phyloP scores from a whole-genome alignment of 2,888 invertebrate species.

The Zygothrica quintamaculata region DNA sequence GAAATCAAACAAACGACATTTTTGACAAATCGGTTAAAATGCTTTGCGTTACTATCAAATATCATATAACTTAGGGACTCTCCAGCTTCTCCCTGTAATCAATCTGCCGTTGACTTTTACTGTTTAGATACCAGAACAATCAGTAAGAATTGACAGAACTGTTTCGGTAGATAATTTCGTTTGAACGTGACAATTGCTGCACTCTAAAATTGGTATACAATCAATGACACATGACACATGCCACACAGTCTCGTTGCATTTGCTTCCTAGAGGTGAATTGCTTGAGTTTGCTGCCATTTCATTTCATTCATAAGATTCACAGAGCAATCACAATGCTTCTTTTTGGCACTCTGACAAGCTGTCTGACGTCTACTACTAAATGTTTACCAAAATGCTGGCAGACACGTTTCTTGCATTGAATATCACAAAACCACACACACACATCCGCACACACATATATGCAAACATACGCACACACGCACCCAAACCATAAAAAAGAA shows the following conservation, averaged over 20 bases:
- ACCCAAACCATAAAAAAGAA: constrained; percentile 2
- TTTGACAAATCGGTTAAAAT: too few species aligned
- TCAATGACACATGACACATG: constrained; percentile 55
- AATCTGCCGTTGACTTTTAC: constrained; percentile 11
- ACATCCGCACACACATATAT: not conserved
- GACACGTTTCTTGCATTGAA: constrained; percentile 73
- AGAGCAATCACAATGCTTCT: constrained; percentile 25
- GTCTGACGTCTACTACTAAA: constrained; percentile 66
- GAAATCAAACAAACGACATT: not conserved
- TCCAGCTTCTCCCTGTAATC: too few species aligned
- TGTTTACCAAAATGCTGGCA: constrained; percentile 51
- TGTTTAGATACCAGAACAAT: not conserved
- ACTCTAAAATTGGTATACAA: constrained; percentile 34
- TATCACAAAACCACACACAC: constrained; percentile 37
- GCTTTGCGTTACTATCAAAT: too few species aligned
- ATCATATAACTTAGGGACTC: too few species aligned
- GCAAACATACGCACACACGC: constrained; percentile 5
- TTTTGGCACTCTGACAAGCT: constrained; percentile 55
- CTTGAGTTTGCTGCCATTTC: constrained; percentile 43
- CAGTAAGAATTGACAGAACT: not conserved
- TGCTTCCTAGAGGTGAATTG: constrained; percentile 33
- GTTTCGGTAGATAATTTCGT: not conserved
- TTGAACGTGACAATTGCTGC: constrained; percentile 36
- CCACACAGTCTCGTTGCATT: constrained; percentile 51
- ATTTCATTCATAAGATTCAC: constrained; percentile 65